Conservation (phyloP, 2,888 invertebrate genomes). For the Lithodes maja region DNA sequence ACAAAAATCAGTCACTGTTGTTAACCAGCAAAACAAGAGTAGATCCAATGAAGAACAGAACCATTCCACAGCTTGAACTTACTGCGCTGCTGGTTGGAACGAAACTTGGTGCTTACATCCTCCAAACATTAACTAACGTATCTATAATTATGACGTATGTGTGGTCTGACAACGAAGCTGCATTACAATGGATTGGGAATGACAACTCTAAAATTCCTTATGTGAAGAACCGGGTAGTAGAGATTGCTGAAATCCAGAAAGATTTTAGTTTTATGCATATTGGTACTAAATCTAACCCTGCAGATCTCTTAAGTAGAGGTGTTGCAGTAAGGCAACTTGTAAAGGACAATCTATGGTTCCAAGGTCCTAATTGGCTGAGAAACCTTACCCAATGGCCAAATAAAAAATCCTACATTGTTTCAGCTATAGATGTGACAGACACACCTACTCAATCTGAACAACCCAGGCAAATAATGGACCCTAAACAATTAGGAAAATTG, state of each 20-base stretch:
- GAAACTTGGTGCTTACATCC: not conserved
- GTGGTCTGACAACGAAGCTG: slow-evolving; percentile 17
- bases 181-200: slow-evolving; percentile 22
- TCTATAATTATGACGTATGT: not conserved
- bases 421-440: not conserved
- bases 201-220: slow-evolving; percentile 7
- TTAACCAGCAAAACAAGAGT: slow-evolving; percentile 4
- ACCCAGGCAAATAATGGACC: too few relatives aligned
- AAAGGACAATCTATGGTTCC: not conserved
- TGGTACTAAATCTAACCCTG: not conserved
- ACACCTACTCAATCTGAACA: too few relatives aligned
- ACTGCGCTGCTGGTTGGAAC: not conserved
- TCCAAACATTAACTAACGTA: not conserved
- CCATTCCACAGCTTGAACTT: not conserved
- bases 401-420: not conserved
- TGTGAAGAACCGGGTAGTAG: not conserved
- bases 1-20: not conserved
- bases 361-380: not conserved
- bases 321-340: not conserved
- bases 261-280: not conserved
- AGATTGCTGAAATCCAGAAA: not conserved
- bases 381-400: not conserved
- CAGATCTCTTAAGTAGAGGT: not conserved
- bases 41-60: not conserved
- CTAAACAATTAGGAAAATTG: too few relatives aligned